Conservation (phyloP, 1,140 invertebrate species). For the Drosophila cardini region DNA sequence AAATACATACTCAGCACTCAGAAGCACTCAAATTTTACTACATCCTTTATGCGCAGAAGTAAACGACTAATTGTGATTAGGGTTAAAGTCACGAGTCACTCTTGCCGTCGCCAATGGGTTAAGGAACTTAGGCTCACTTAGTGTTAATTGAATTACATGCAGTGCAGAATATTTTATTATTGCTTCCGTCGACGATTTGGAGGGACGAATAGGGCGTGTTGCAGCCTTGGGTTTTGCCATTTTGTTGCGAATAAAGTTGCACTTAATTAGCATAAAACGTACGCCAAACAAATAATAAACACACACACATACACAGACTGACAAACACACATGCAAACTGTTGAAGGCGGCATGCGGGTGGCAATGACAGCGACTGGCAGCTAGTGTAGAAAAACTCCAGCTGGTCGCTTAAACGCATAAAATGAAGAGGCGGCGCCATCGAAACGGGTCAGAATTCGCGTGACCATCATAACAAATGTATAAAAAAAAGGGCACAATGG, state of each 20-base stretch:
- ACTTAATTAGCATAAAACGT: constrained; percentile 77
- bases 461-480: constrained; percentile 65
- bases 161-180: constrained; percentile 47
- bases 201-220: constrained; percentile 12
- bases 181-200: constrained; percentile 8
- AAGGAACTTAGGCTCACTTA: background rate
- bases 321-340: constrained; percentile 30
- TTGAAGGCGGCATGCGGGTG: constrained; percentile 45
- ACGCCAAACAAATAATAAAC: constrained; percentile 45
- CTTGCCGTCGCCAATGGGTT: constrained; percentile 22
- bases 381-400: constrained; percentile 23
- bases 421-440: constrained; percentile 40
- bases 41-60: background rate
- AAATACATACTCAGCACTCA: background rate
- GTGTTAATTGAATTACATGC: constrained; percentile 72
- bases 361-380: constrained; percentile 5
- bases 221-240: background rate
- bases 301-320: constrained; percentile 14
- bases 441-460: constrained; percentile 67
- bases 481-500: constrained; percentile 19
- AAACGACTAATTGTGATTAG: constrained; percentile 4
- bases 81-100: constrained; percentile 3
- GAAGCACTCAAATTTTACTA: background rate
- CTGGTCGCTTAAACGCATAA: constrained; percentile 34
- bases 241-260: constrained; percentile 67